Base-by-base conservation (phyloP, 2,888 invertebrate species). In the Candidula unifasciata region DNA sequence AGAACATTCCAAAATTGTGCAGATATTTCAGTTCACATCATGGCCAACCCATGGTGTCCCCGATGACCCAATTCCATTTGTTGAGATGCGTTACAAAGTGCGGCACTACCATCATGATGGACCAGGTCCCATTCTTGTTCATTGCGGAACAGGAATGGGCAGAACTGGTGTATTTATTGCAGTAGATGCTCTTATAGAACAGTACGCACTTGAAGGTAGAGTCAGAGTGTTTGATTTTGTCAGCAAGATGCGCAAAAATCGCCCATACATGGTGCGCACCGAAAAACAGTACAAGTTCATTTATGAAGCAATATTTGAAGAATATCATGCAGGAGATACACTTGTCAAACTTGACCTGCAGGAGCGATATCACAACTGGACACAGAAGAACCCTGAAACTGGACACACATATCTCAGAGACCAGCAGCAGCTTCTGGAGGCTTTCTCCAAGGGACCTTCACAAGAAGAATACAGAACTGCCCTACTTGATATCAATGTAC, bases 71-170 rank as follows among this genome's bases (percentile, higher is more conserved):
- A 91, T 93, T 35, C 92, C 93, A 37, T 87, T 93, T 37, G 86
- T 93, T 13, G 93, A 93, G 81, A 90, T 92, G 88, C 84, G 90
- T n/a, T 84, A 89, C 44, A 91, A 91, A 80, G 89, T 90, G 0
- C 85, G 89, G 13, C 86, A 85, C 16, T 88, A 87, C 73, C 89
- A 90, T 54, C 85, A 86, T n/a, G 88, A 87, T 27, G 87, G 88
- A 18, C 69, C 77, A 35, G 85, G 84, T 0, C 93, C 93, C 0
- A 85, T 93, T n/a, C 87, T 93, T 52, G 93, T 93, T 10, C 93
- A 93, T 83, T 93, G 93, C 88, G 93, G 93, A 13, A 93, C 93
- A 8, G 94, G 93, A 2, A 91, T 93, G 54, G 92, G 92, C 73
- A 87, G 93, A 33, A 92, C 93, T 2, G 93, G 91, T 3, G 91